Percentiles rank a stretch among this genome's conserved stretches.
Evolutionary conservation across 2,797 vertebrate species (phyloP).

Genomic region (Acanthornis magna): DNA sequence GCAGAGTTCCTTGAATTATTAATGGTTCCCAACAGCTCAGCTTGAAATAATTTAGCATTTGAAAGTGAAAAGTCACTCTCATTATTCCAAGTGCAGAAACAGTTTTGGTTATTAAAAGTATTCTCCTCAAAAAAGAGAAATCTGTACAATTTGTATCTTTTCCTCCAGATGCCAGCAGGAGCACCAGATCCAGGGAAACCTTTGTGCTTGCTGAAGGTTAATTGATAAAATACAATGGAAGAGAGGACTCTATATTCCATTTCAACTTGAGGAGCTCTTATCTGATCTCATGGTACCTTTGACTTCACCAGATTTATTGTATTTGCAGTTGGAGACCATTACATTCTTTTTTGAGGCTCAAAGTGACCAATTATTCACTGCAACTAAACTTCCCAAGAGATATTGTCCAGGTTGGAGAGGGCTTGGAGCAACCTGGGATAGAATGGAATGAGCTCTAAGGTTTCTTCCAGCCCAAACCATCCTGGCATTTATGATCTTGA

Average conservation of each 20-base stretch:
- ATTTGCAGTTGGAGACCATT: neutral
- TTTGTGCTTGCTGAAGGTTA: conserved; percentile 44
- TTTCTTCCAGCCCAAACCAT: neutral
- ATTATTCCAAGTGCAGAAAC: conserved; percentile 65
- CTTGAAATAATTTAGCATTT: conserved; percentile 73
- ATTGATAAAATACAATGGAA: conserved; percentile 56
- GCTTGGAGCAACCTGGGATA: neutral
- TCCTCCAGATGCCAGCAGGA: conserved; percentile 47
- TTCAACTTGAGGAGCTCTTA: neutral
- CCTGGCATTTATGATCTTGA: neutral
- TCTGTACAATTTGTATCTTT: conserved; percentile 46
- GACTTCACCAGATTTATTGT: neutral
- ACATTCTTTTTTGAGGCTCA: neutral
- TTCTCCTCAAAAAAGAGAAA: conserved; percentile 11
- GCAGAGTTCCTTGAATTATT: conserved; percentile 67
- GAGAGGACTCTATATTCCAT: neutral
- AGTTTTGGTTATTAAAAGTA: conserved; percentile 65
- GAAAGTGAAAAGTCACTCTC: conserved; percentile 67
- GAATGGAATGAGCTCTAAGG: neutral
- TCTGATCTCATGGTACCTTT: neutral
- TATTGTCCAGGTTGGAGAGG: neutral
- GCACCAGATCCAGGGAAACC: conserved; percentile 7
- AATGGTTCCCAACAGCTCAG: conserved; percentile 70
- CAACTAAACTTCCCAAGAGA: neutral
- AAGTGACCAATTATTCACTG: neutral